Evolutionary conservation across 2,888 invertebrate species (phyloP), one percentile per base, ranked within the genome.

Genomic region (Calameuta idolon): DNA sequence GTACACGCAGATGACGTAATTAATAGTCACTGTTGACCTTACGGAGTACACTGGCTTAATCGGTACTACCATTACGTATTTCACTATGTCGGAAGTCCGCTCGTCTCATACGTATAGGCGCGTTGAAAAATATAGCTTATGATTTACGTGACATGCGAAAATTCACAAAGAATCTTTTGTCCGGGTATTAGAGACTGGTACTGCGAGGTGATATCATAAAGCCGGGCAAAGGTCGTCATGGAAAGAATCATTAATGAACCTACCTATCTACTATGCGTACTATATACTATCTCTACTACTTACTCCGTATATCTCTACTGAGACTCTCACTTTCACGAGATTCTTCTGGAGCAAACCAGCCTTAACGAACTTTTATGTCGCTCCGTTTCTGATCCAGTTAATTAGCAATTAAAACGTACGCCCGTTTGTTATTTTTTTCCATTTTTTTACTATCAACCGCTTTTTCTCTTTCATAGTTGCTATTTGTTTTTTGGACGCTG

Each of bases 11-110:
- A 76, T 87, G 85, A 87, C 87, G 84, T 85, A 84, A 87, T 82
- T 83, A 79, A 79, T 82, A 83, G 81, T 85, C 81, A 83, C 81
- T 78, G 85, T 83, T 81, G 86, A 86, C 83, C 86, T 86, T 87
- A 86, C 85, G 82, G 82, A 85, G 83, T 87, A 82, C 76, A 80
- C 83, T 77, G 78, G 77, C 82, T 76, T 83, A 81, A 84, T 82
- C 73, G 73, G 75, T 71, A 78, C 75, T 55, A 68, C 75, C 79
- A 81, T 84, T 82, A 81, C 85, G 84, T 83, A 82, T 85, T 82
- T 84, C 78, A 75, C 79, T 79, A 80, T 79, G 82, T 33, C 71
- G 71, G 31, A 55, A 55, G 23, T 55, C 55, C 55, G 55, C 55
- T 55, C 23, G 55, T 9, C 23, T 55, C 55, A 5, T 23, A 23